These are phyloP conservation scores for Rhinoraja longicauda DNA, from an alignment of 2,797 vertebrate species.

Conservation along the genomic window DNA sequence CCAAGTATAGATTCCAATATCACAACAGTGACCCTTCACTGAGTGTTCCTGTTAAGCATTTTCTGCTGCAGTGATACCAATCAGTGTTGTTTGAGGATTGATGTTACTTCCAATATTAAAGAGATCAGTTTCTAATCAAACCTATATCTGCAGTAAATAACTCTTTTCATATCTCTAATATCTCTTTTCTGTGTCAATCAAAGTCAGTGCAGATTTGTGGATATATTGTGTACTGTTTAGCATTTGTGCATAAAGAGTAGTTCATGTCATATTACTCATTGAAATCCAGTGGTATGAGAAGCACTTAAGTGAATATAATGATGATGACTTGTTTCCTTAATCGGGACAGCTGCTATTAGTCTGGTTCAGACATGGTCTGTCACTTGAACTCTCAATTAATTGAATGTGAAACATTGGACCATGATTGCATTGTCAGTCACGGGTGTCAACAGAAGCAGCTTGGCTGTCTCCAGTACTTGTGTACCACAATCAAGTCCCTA, in stretches of 20 bases:
- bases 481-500: slow-evolving; percentile 9
- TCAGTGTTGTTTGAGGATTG: background rate
- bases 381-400: slow-evolving; percentile 7
- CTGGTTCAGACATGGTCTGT: background rate
- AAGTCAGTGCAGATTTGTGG: background rate
- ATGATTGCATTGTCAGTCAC: slow-evolving; percentile 16
- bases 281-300: background rate
- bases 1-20: background rate
- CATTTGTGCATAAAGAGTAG: background rate
- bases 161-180: background rate
- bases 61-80: background rate
- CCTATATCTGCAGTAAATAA: background rate
- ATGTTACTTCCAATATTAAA: background rate
- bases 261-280: background rate
- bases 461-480: background rate
- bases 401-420: slow-evolving; percentile 12
- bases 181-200: background rate
- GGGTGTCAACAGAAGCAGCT: background rate
- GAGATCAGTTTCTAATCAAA: background rate
- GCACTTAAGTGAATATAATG: background rate
- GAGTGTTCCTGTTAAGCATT: background rate
- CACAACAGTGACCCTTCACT: background rate
- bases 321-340: background rate
- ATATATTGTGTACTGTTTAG: background rate
- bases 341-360: background rate